Conservation (phyloP, 2,797 vertebrate genomes). For the Coregonus sp. region DNA sequence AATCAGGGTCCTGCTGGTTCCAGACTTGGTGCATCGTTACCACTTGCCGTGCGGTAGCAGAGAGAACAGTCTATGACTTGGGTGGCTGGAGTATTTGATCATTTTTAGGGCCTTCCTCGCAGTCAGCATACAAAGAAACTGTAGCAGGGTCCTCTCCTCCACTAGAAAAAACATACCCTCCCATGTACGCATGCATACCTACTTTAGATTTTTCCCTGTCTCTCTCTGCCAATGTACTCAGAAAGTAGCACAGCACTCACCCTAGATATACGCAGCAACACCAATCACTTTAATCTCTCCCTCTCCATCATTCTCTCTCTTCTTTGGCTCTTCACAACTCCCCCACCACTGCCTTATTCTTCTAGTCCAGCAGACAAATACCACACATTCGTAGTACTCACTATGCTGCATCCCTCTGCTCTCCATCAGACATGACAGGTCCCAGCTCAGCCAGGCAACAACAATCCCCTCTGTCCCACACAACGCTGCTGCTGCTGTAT, state of each 20-base stretch:
- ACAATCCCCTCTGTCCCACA: conserved; percentile 60
- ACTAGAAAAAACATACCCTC: neutral
- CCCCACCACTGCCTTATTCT: neutral
- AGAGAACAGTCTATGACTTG: too few relatives aligned
- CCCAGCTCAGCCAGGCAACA: conserved; percentile 18
- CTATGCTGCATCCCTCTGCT: conserved; percentile 61
- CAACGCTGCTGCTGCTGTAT: conserved; percentile 25
- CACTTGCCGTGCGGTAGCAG: too few relatives aligned
- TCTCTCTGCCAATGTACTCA: neutral
- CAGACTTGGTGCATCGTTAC: too few relatives aligned
- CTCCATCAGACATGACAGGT: conserved; percentile 60
- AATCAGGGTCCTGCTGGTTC: too few relatives aligned
- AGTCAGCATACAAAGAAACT: too few relatives aligned
- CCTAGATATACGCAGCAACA: neutral
- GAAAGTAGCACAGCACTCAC: neutral
- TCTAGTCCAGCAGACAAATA: conserved; percentile 13
- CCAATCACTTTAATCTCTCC: neutral
- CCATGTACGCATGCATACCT: too few relatives aligned
- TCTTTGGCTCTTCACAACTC: neutral
- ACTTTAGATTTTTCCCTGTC: neutral
- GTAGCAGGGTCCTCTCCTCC: too few relatives aligned
- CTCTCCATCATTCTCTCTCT: neutral
- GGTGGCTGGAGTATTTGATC: too few relatives aligned
- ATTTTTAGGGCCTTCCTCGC: too few relatives aligned
- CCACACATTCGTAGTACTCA: conserved; percentile 31